Base-by-base conservation (phyloP, 2,113 vertebrate species). In the Spea bombifrons region DNA sequence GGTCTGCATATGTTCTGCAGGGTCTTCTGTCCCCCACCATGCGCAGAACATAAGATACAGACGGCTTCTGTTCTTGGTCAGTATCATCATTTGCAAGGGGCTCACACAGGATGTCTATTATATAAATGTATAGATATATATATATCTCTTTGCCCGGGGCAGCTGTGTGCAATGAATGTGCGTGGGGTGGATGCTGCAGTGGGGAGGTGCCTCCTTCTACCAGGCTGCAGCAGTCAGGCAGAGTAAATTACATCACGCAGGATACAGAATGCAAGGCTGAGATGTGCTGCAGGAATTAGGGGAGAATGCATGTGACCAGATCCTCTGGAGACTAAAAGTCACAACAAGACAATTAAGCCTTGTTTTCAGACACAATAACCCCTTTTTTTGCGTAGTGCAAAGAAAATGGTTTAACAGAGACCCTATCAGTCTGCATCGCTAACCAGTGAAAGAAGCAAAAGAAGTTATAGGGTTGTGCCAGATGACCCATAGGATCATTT, bases 211-310 rank as follows among this genome's bases (percentile, higher is more conserved):
- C 55, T 69, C 59, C 6, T 12, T 57, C 5, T 69, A 44, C 47
- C 59, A 71, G 76, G 71, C 76, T 71, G 76, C 76, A 78, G 76
- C 59, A 53, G 12, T 16, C 75, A 71, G 52, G 52, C 66, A 70
- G 53, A 77, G 30, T 43, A 47, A 61, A 53, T 76, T 65, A 48
- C 66, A 67, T 77, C 9, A 68, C 52, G 13, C 5, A 10, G 46
- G 46, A 70, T 70, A 47, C 50, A 46, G 43, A 76, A 12, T 10
- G 4, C 48, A 52, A 5, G 16, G 8, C 43, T 43, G 5, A 65
- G 16, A 68, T 48, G 55, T 63, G 45, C 53, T 67, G 7, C 12
- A n/a, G n/a, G 5, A 15, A 46, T 61, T 53, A 61, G 3, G 13
- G 15, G 12, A 73, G 7, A 16, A 46, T 64, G 61, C 13, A 16